Conservation (phyloP, 2,888 invertebrate genomes). For the Octonoba sinensis region DNA sequence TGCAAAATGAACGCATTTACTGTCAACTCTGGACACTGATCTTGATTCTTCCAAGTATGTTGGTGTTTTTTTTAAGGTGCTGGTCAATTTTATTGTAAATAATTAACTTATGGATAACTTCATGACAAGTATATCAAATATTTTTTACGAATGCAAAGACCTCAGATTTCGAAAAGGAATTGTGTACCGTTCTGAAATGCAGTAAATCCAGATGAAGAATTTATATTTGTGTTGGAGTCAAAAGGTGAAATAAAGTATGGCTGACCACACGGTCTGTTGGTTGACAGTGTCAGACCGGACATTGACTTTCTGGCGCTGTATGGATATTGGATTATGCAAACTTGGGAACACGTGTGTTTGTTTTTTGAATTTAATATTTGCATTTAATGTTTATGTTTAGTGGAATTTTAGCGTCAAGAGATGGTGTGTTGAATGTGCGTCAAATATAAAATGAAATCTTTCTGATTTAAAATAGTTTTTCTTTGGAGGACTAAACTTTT, state of each 20-base stretch:
- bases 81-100: conserved; percentile 40
- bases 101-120: conserved; percentile 15
- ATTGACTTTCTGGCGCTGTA: conserved; percentile 28
- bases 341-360: conserved; percentile 45
- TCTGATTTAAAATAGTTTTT: too few species aligned
- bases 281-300: conserved; percentile 45
- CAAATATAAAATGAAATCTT: too few species aligned
- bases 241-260: conserved; percentile 4
- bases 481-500: too few species aligned
- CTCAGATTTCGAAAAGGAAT: too few species aligned
- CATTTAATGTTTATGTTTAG: too few species aligned
- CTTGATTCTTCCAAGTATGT: not conserved
- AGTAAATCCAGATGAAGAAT: too few species aligned
- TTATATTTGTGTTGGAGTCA: too few species aligned
- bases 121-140: conserved; percentile 2
- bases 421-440: too few species aligned
- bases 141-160: too few species aligned
- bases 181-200: too few species aligned
- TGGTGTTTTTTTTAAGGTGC: not conserved
- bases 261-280: conserved; percentile 34
- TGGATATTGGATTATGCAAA: conserved; percentile 8
- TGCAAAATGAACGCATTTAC: not conserved
- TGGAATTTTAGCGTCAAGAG: too few species aligned
- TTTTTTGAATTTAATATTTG: conserved; percentile 17
- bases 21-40: not conserved